Base-by-base conservation (phyloP, 1,140 invertebrate species). In the Tigriopus japonicus region DNA sequence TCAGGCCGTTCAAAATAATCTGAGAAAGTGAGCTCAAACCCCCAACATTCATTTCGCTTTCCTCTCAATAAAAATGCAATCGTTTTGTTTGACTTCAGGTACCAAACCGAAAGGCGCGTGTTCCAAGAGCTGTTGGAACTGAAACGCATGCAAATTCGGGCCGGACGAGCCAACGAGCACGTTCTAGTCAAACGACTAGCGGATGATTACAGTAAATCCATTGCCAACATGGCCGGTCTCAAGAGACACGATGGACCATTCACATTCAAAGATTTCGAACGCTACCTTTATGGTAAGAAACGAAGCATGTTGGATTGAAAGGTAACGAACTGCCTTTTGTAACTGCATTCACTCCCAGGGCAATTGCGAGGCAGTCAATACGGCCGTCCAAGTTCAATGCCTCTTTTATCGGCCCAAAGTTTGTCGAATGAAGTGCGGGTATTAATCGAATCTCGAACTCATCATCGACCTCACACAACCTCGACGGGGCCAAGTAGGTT, bases 91-190 rank as follows among this genome's bases (percentile, higher is more conserved):
- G 10, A 5, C 3, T 49, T 49, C 53, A 78, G 87, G 69, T 93
- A 91, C 72, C 86, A 91, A 64, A 76, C 90, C 65, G 91, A 96
- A 70, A 76, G 88, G 60, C 86, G 88, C 67, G 87, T 96, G 66
- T 95, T 96, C 72, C 87, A 94, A 67, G 87, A 95, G 69, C 73
- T 96, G 56, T 78, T 94, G 66, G 89, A 95, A 71, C 71, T 96
- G 19, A 96, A 96, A 70, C 77, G 87, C 60, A 75, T 91, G 56
- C 91, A 95, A 72, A 93, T 95, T 62, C 79, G 88, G 65, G 84
- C 86, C 54, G 86, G 86, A 15, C 83, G 85, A 73, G 78, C 85
- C 6, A 91, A 92, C 67, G 91, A 95, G 72, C 80, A 84, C 21
- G 81, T 93, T 52, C 71, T 94, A 13, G 87, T 94, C 0, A 93